phyloP scores from a whole-genome alignment of 2,888 invertebrate species.

The Orthosia gothica region DNA sequence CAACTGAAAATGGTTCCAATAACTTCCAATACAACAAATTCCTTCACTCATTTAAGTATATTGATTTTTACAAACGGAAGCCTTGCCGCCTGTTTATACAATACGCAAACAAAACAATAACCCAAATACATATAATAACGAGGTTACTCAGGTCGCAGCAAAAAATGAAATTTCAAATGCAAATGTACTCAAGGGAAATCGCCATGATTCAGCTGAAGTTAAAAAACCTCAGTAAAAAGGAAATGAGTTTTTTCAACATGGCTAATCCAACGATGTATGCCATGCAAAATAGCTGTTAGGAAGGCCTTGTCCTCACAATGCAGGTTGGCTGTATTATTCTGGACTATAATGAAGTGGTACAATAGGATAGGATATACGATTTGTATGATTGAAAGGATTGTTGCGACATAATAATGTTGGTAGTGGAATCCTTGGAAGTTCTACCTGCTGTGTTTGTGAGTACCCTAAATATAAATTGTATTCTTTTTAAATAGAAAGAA shows the following conservation, averaged over 20 bases:
- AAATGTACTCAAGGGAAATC: constrained; percentile 38
- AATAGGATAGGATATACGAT: constrained; percentile 39
- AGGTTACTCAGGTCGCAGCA: constrained; percentile 27
- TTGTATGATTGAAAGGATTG: constrained; percentile 43
- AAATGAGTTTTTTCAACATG: constrained; percentile 39
- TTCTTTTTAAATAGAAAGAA: too few species aligned
- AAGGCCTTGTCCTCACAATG: constrained; percentile 51
- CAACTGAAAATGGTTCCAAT: too few species aligned
- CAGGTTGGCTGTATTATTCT: constrained; percentile 32
- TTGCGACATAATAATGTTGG: constrained; percentile 25
- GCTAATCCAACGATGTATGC: constrained; percentile 31
- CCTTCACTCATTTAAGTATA: constrained; percentile 16
- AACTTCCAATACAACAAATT: neutral
- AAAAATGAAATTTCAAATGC: constrained; percentile 47
- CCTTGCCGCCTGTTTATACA: constrained; percentile 22
- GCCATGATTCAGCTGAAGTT: constrained; percentile 38
- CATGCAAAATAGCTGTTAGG: constrained; percentile 41
- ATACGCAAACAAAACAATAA: constrained; percentile 20
- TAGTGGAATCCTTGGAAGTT: constrained; percentile 9
- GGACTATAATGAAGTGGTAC: constrained; percentile 46
- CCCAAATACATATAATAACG: neutral
- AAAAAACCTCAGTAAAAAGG: constrained; percentile 29
- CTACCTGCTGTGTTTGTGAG: neutral
- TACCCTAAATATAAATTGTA: neutral
- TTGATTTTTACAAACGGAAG: constrained; percentile 27